Conservation (phyloP, 2,888 invertebrate genomes). For the Nomada ruficornis region DNA sequence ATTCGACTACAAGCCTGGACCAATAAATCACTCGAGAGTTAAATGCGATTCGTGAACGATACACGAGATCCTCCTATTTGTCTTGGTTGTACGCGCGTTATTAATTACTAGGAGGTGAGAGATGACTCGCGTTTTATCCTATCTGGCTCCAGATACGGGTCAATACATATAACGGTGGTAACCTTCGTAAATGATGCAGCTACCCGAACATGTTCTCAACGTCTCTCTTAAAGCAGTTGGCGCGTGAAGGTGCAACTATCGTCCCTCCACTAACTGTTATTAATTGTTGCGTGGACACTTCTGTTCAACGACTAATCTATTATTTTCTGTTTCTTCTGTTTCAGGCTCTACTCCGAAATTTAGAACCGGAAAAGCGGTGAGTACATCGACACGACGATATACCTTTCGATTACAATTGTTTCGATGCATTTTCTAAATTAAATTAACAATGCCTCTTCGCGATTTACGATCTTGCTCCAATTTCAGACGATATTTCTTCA, state of each 20-base stretch:
- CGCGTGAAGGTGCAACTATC: constrained; percentile 2
- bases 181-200: constrained; percentile 43
- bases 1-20: constrained; percentile 46
- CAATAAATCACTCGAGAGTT: constrained; percentile 73
- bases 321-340: constrained; percentile 69
- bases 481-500: neutral
- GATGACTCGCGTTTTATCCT: constrained; percentile 68
- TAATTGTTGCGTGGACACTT: constrained; percentile 37
- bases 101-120: constrained; percentile 70
- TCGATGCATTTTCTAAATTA: too few relatives aligned
- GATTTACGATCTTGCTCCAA: neutral
- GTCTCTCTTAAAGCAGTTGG: constrained; percentile 27
- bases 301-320: constrained; percentile 4
- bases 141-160: constrained; percentile 11
- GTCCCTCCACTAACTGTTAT: constrained; percentile 22
- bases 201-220: constrained; percentile 36
- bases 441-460: too few relatives aligned
- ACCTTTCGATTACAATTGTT: too few relatives aligned
- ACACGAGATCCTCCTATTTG: constrained; percentile 56
- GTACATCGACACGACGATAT: constrained; percentile 53
- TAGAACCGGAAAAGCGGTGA: constrained; percentile 75
- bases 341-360: constrained; percentile 71
- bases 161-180: constrained; percentile 9
- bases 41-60: constrained; percentile 63
- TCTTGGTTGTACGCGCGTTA: constrained; percentile 67